Percentiles rank a stretch among this genome's conserved stretches.
Evolutionary conservation across 2,113 vertebrate species (phyloP).

Genomic region (Pteronura brasiliensis): DNA sequence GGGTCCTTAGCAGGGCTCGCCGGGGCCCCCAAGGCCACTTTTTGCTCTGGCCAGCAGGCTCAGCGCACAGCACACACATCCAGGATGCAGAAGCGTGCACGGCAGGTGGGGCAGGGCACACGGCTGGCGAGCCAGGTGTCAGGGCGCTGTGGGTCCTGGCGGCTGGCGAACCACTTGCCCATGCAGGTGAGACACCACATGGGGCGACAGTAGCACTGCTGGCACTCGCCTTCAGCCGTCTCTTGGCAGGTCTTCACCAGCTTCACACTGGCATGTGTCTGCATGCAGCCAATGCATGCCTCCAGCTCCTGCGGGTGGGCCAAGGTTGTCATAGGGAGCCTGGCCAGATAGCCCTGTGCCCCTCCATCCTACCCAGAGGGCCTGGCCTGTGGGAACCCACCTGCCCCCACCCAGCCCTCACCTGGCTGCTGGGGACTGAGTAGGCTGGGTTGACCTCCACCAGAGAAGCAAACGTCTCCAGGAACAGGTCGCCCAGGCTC

Average conservation of each 20-base stretch:
- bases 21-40: neutral
- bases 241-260: slow-evolving; percentile 89
- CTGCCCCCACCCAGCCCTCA: slow-evolving; percentile 49
- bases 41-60: slow-evolving; percentile 36
- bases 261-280: slow-evolving; percentile 89
- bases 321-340: neutral
- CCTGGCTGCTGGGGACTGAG: slow-evolving; percentile 88
- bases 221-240: slow-evolving; percentile 85
- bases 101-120: slow-evolving; percentile 95
- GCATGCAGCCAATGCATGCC: slow-evolving; percentile 95
- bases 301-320: slow-evolving; percentile 88
- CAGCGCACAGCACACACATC: slow-evolving; percentile 90
- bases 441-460: slow-evolving; percentile 91
- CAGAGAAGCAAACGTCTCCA: slow-evolving; percentile 93
- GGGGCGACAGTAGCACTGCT: slow-evolving; percentile 94
- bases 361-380: neutral
- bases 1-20: neutral
- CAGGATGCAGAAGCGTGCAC: slow-evolving; percentile 94
- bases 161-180: slow-evolving; percentile 97
- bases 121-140: slow-evolving; percentile 95
- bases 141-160: slow-evolving; percentile 93
- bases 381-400: too few species aligned
- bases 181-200: slow-evolving; percentile 98
- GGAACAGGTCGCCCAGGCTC: slow-evolving; percentile 93
- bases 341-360: rapidly evolving